Evolutionary conservation across 2,888 invertebrate species (phyloP).

Genomic region (Leptothorax acervorum): DNA sequence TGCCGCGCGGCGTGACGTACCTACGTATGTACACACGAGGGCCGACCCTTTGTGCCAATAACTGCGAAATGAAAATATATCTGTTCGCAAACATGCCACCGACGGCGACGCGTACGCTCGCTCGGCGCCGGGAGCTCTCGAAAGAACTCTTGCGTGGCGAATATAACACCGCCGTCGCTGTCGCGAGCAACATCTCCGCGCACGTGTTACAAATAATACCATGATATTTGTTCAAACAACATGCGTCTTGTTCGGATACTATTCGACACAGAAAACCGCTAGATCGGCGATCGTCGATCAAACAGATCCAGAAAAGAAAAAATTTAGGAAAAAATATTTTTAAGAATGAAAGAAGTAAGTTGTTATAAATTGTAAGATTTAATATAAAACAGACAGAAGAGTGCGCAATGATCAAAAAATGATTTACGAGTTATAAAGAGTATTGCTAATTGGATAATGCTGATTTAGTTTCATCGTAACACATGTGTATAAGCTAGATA

Average conservation of each 20-base stretch:
- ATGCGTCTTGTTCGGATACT: background rate
- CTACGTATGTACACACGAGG: slow-evolving; percentile 69
- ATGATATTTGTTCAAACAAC: slow-evolving; percentile 10
- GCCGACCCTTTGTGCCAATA: slow-evolving; percentile 82
- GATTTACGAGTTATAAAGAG: background rate
- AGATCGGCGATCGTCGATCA: background rate
- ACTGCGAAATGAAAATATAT: slow-evolving; percentile 86
- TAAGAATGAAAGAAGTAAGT: background rate
- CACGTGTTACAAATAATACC: slow-evolving; percentile 44
- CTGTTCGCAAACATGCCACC: slow-evolving; percentile 83
- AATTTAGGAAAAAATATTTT: background rate
- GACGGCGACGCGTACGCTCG: slow-evolving; percentile 65
- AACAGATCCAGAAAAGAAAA: background rate
- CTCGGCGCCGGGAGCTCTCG: slow-evolving; percentile 40
- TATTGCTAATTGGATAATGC: background rate
- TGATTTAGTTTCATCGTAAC: background rate
- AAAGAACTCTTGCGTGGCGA: slow-evolving; percentile 39
- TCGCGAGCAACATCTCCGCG: slow-evolving; percentile 15
- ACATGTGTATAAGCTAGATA: background rate
- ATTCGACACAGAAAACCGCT: background rate
- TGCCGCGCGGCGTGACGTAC: slow-evolving; percentile 71
- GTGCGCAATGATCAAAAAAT: background rate
- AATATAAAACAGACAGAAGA: background rate
- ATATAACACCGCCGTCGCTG: slow-evolving; percentile 27
- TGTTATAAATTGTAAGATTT: background rate